Base-by-base conservation (phyloP, 2,797 vertebrate species). In the Pelodytes ibericus region DNA sequence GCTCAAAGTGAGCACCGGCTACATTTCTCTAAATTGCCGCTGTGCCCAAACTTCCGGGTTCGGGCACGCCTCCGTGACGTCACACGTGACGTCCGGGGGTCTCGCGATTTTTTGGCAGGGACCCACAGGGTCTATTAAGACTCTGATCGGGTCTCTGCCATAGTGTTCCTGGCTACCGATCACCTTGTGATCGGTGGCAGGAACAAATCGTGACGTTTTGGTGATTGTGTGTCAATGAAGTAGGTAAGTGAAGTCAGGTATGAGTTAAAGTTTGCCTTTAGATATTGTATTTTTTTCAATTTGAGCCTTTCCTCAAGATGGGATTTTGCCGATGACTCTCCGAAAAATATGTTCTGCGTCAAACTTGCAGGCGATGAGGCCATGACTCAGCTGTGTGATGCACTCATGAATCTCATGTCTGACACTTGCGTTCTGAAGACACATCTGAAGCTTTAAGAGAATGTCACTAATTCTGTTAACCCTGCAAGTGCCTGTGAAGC, bases 291-390 rank as follows among this genome's bases (percentile, higher is more conserved):
- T 11, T n/a, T n/a, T 24, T 5, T 53, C 49, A 24, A 22, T 53
- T 53, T 24, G 5, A 22, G 3, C 44, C 24, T 53, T 24, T 53
- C n/a, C 26, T 63, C 33, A 47, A 66, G 44, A 22, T 39, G 6
- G 29, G 30, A 61, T 75, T 53, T 75, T 64, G 59, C 73, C 27
- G 47, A 70, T 76, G 56, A n/a, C 29, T 29, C 63, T 62, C 56
- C 51, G 72, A 70, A 63, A 39, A 22, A 9, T 56, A 20, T 41
- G 31, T 65, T 18, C 29, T 65, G 60, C 66, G 47, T 71, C 66
- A 76, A 39, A 15, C 3, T 8, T 25, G 33, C 33, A 22, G 64
- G 44, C 51, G 64, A 67, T 67, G 31, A 67, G 18, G 24, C 64
- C 5, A 47, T 63, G 66, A 76, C 22, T 70, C 74, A 70, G 30